A percentile compares a stretch with the other conserved stretches of the same genome.
Conservation (phyloP, 2,797 vertebrate species). For the Eleutherodactylus coqui region DNA sequence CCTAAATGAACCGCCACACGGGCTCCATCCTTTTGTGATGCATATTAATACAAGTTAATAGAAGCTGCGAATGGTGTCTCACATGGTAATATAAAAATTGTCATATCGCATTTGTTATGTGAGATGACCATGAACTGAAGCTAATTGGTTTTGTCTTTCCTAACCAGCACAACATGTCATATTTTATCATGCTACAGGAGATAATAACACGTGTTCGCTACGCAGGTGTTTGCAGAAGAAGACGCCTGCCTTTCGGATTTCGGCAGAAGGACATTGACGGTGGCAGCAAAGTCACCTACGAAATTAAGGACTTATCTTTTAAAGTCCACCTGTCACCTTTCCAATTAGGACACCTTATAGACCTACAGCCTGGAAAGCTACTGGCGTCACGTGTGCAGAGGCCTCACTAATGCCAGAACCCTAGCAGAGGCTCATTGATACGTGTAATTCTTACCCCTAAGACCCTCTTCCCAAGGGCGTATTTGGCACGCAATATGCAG, state of each 20-base stretch:
- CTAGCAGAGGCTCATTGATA: not conserved
- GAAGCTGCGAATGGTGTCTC: conserved; percentile 56
- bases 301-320: not conserved
- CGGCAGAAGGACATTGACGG: not conserved
- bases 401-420: not conserved
- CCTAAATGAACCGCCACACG: conserved; percentile 49
- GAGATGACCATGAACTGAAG: conserved; percentile 57
- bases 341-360: not conserved
- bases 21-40: conserved; percentile 36
- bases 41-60: conserved; percentile 63
- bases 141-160: conserved; percentile 61
- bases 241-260: not conserved
- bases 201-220: conserved; percentile 38
- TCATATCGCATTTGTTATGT: conserved; percentile 62
- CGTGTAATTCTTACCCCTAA: too few relatives aligned
- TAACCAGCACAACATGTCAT: conserved; percentile 61
- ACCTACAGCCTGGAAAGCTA: not conserved
- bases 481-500: too few relatives aligned
- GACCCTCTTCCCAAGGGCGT: too few relatives aligned
- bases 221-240: conserved; percentile 20
- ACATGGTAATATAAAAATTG: conserved; percentile 58
- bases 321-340: not conserved
- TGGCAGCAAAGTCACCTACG: conserved; percentile 15
- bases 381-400: not conserved
- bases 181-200: conserved; percentile 53